These are phyloP conservation scores for Aphidoletes aphidimyza DNA, from an alignment of 2,888 invertebrate genomes.

Conservation along the genomic window DNA sequence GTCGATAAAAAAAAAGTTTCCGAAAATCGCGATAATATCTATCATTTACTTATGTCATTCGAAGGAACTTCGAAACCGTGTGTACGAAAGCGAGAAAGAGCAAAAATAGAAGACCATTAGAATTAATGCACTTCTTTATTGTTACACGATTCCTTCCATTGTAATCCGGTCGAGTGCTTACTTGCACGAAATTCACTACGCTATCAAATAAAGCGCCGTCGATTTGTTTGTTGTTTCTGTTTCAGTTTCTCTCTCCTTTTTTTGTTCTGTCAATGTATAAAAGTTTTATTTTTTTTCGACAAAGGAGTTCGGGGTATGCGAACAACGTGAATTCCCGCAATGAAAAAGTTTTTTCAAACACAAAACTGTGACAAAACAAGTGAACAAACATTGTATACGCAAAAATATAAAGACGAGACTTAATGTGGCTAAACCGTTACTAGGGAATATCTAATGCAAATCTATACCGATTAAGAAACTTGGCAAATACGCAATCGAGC, in stretches of 20 bases:
- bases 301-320: not conserved
- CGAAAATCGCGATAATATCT: conserved; percentile 7
- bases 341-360: not conserved
- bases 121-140: conserved; percentile 52
- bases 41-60: not conserved
- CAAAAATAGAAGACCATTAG: not conserved
- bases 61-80: not conserved
- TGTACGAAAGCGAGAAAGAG: not conserved
- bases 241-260: not conserved
- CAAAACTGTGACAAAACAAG: not conserved
- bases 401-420: not conserved
- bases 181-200: conserved; percentile 16
- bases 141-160: conserved; percentile 6
- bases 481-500: conserved; percentile 7
- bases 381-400: not conserved
- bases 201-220: conserved; percentile 33
- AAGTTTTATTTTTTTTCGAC: not conserved
- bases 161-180: not conserved
- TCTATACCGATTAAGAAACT: conserved; percentile 25
- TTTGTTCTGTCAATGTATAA: not conserved
- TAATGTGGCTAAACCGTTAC: conserved; percentile 38
- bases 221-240: conserved; percentile 37
- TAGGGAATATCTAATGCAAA: not conserved
- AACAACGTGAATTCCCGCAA: not conserved
- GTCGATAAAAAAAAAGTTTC: conserved; percentile 2